These are phyloP conservation scores for Nomada ruficornis DNA, from an alignment of 2,888 invertebrate genomes.

Conservation along the genomic window DNA sequence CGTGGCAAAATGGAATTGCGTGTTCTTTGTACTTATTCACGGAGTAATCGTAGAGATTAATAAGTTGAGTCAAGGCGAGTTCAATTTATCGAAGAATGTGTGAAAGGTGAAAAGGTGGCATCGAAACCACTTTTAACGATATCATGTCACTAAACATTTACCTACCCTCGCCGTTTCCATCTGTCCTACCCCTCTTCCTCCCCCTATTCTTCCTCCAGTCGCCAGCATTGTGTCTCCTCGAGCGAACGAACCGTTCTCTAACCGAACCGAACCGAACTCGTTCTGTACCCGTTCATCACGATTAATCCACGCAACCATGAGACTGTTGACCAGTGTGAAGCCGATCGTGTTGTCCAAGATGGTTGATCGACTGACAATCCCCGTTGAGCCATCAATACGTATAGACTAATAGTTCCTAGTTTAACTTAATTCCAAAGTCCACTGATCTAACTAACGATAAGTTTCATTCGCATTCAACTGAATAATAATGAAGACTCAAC, in stretches of 20 bases:
- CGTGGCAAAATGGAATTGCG: background rate
- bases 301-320: slow-evolving; percentile 17
- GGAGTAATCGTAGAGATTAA: background rate
- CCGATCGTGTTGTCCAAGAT: slow-evolving; percentile 17
- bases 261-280: background rate
- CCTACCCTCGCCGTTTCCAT: background rate
- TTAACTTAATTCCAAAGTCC: slow-evolving; percentile 9
- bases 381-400: slow-evolving; percentile 4
- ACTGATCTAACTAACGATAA: background rate
- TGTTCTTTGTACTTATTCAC: background rate
- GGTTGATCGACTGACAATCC: slow-evolving; percentile 21
- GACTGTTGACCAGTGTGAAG: slow-evolving; percentile 23
- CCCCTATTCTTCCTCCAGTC: slow-evolving; percentile 39
- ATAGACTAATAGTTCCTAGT: slow-evolving; percentile 37
- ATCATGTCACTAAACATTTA: slow-evolving; percentile 22
- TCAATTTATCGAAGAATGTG: background rate
- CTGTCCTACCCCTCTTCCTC: slow-evolving; percentile 32
- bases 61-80: background rate
- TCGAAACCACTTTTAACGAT: slow-evolving; percentile 10
- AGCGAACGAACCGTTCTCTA: slow-evolving; percentile 13
- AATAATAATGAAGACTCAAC: background rate
- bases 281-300: slow-evolving; percentile 7
- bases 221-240: slow-evolving; percentile 38
- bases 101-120: background rate
- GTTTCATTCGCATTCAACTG: background rate